Evolutionary conservation across 2,888 invertebrate species (phyloP), one percentile per base, ranked within the genome.

Genomic region (Aricia artaxerxes): DNA sequence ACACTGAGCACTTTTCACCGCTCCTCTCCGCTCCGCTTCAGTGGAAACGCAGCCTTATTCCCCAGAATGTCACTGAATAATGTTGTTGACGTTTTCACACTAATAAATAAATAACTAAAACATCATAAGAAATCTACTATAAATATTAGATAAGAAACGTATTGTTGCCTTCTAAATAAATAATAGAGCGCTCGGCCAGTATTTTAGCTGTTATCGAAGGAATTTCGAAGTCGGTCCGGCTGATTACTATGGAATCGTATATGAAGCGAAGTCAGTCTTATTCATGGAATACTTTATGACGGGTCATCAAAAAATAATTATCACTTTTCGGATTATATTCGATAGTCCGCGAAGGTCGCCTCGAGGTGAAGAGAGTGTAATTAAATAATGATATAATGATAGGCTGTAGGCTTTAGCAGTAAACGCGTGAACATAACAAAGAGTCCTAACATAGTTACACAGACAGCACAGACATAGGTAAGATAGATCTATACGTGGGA

Each of bases 251-350:
- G 35, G 76, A 76, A 76, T 76, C 3, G 53, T 76, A 35, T 24
- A 76, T 76, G 76, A 76, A 76, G 31, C 16, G 1, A 35, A 44
- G 40, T 44, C 44, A 44, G 31, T 76, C 57, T 76, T 76, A 57
- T 76, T 76, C 76, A 76, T 57, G 6, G 76, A 76, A 76, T 76
- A 75, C 44, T 49, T 49, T 76, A 76, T 57, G 76, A 35, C 16
- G 24, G 76, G 31, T 57, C 49, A 76, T 76, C 76, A 57, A 53
- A 76, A 76, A 53, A 76, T 76, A 57, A 76, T 76, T 76, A 53
- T 24, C 64, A 78, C 38, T 44, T 60, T 31, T 31, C 31, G 77
- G 35, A 13, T 24, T 24, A 24, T 16, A 24, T 9, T 35, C 24
- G 53, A 53, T 0, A 38, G 24, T 49, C 31, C 35, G 76, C 76